A percentile compares a stretch with the other conserved stretches of the same genome.
phyloP scores from a whole-genome alignment of 2,797 vertebrate species.

The Typhlichthys eigenmanni region DNA sequence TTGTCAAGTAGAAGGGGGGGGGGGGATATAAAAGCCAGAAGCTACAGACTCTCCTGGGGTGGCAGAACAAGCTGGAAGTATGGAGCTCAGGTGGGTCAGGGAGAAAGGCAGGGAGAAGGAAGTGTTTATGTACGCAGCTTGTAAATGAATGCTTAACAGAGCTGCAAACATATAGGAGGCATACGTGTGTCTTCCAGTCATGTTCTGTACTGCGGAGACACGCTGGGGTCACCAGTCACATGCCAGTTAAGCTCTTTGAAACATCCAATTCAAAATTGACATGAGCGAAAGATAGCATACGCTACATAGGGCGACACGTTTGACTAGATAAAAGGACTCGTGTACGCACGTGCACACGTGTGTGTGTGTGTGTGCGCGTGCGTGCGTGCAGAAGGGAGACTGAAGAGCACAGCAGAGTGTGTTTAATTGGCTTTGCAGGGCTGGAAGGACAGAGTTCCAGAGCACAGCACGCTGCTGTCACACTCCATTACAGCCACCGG shows the following conservation, averaged over 20 bases:
- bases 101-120: slow-evolving; percentile 10
- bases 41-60: slow-evolving; percentile 19
- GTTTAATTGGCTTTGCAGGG: slow-evolving; percentile 92
- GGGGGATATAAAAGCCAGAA: slow-evolving; percentile 41
- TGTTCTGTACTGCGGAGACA: too few relatives aligned
- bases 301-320: slow-evolving; percentile 19
- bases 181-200: too few relatives aligned
- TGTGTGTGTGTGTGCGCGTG: slow-evolving; percentile 24
- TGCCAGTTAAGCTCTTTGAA: too few relatives aligned
- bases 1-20: slow-evolving; percentile 44
- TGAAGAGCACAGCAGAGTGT: slow-evolving; percentile 75
- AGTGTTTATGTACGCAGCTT: too few relatives aligned
- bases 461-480: slow-evolving; percentile 91
- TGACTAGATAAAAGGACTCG: slow-evolving; percentile 6
- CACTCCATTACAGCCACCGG: slow-evolving; percentile 92
- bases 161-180: too few relatives aligned
- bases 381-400: slow-evolving; percentile 52
- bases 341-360: slow-evolving; percentile 16
- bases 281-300: too few relatives aligned
- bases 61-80: slow-evolving; percentile 25
- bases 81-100: slow-evolving; percentile 31
- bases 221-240: too few relatives aligned
- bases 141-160: too few relatives aligned
- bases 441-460: slow-evolving; percentile 83
- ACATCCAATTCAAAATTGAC: too few relatives aligned